phyloP scores from a whole-genome alignment of 2,888 invertebrate species.

The Epistrophe eligans region DNA sequence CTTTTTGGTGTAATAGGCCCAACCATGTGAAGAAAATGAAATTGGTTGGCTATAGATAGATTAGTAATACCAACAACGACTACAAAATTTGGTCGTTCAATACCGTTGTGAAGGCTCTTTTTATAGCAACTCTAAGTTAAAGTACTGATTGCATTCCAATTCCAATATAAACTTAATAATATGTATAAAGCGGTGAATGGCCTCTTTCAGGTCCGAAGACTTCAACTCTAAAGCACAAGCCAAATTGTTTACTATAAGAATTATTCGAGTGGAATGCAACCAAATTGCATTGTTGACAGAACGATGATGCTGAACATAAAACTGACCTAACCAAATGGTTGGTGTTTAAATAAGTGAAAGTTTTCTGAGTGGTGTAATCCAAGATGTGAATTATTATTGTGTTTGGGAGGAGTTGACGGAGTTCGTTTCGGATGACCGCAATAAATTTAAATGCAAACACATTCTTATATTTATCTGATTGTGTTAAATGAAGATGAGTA shows the following conservation, averaged over 20 bases:
- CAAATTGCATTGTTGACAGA: constrained; percentile 40
- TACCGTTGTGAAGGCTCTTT: constrained; percentile 48
- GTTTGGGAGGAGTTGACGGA: neutral
- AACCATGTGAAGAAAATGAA: constrained; percentile 49
- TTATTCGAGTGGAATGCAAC: constrained; percentile 63
- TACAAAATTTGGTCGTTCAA: constrained; percentile 54
- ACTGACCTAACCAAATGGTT: constrained; percentile 64
- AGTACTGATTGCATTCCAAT: constrained; percentile 52
- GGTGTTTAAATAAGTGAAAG: constrained; percentile 58
- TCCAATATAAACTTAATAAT: neutral
- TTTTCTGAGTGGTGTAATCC: constrained; percentile 12
- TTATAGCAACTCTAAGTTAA: constrained; percentile 11
- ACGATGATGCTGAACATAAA: constrained; percentile 55
- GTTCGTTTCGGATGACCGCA: constrained; percentile 39
- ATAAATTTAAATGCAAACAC: constrained; percentile 49
- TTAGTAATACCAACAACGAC: neutral
- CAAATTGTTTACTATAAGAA: constrained; percentile 36
- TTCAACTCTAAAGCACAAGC: neutral
- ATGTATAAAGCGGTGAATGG: constrained; percentile 31
- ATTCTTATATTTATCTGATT: constrained; percentile 53
- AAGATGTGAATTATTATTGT: constrained; percentile 5
- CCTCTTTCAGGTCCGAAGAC: constrained; percentile 43
- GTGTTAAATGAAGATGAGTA: constrained; percentile 38
- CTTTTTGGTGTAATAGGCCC: constrained; percentile 29
- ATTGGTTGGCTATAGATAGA: constrained; percentile 37